Evolutionary conservation across 1,140 invertebrate species (phyloP).

Genomic region (Mamestra configurata): DNA sequence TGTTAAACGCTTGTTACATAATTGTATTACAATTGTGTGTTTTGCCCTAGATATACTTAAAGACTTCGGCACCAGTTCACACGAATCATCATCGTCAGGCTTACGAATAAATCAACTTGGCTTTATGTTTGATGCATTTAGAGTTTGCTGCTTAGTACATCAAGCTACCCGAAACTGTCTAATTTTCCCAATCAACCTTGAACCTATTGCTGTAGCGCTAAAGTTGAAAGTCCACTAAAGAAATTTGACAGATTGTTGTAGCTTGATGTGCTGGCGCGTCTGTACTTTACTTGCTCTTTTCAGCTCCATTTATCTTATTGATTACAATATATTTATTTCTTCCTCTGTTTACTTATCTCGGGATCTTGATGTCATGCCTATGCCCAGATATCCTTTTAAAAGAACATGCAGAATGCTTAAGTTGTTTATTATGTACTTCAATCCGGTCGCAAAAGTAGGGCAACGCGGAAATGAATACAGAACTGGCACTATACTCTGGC

Average conservation of each 20-base stretch:
- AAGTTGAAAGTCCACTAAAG: no score
- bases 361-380: no score
- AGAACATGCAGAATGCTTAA: not conserved
- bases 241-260: no score
- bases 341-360: no score
- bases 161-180: no score
- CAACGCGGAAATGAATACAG: constrained; percentile 1
- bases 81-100: not conserved
- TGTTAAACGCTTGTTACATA: constrained; percentile 22
- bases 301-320: no score
- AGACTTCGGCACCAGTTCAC: not conserved
- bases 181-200: no score
- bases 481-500: not conserved
- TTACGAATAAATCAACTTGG: not conserved
- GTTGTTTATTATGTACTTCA: not conserved
- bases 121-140: not conserved
- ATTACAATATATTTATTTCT: no score
- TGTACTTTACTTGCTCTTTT: no score
- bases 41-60: constrained; percentile 36
- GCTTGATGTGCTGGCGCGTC: no score
- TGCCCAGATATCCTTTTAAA: not conserved
- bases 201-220: no score
- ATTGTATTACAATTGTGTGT: constrained; percentile 11
- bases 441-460: not conserved
- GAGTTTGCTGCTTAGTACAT: no score